Evolutionary conservation across 2,797 vertebrate species (phyloP).

Genomic region (Cheirogaleus major): DNA sequence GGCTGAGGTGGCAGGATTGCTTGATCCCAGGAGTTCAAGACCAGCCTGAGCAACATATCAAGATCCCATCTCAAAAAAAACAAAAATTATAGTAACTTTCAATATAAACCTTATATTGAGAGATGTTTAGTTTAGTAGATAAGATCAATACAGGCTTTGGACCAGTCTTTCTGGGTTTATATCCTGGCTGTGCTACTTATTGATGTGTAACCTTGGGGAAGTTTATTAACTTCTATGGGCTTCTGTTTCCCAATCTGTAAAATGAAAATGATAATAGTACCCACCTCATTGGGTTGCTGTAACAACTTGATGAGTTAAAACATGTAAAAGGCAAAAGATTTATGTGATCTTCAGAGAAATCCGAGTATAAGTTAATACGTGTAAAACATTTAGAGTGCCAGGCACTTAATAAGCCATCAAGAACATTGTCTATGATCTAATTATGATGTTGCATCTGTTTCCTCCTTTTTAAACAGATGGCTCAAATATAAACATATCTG

Average conservation of each 20-base stretch:
- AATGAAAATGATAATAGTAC: conserved; percentile 8
- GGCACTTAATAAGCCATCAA: neutral
- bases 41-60: too few relatives aligned
- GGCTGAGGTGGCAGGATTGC: too few relatives aligned
- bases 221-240: neutral
- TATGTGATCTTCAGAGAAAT: neutral
- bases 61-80: neutral
- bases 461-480: neutral
- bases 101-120: conserved; percentile 35
- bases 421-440: neutral
- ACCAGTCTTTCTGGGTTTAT: conserved; percentile 39
- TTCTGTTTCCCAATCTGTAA: conserved; percentile 25
- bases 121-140: conserved; percentile 4
- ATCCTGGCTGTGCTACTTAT: neutral
- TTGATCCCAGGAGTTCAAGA: too few relatives aligned
- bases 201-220: neutral
- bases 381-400: neutral
- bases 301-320: conserved; percentile 30
- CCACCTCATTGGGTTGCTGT: neutral
- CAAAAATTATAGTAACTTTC: conserved; percentile 1
- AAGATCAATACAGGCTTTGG: conserved; percentile 17
- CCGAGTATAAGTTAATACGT: neutral
- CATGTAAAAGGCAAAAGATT: neutral
- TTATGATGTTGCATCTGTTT: neutral
- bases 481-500: neutral